These are phyloP conservation scores for Drosophila nikananu DNA, from an alignment of 1,140 invertebrate genomes.

Conservation along the genomic window DNA sequence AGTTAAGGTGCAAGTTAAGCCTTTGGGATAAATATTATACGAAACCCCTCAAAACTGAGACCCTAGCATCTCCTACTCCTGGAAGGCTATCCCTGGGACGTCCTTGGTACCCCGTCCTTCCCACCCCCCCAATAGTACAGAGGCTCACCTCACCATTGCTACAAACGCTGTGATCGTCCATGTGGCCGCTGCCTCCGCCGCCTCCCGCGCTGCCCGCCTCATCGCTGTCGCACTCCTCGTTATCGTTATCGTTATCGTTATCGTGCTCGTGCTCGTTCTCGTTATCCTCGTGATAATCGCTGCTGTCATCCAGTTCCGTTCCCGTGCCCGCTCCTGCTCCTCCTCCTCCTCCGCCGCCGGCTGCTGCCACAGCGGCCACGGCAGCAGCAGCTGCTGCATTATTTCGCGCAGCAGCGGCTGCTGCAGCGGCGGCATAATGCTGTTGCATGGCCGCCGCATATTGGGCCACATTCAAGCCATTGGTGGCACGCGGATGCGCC, in stretches of 20 bases:
- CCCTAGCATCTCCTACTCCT: background rate
- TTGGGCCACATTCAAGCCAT: slow-evolving; percentile 77
- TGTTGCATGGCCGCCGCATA: slow-evolving; percentile 82
- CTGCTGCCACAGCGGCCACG: slow-evolving; percentile 51
- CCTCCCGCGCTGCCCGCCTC: slow-evolving; percentile 67
- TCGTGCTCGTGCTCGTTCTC: slow-evolving; percentile 30
- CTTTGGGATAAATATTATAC: background rate
- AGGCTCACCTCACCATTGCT: slow-evolving; percentile 86
- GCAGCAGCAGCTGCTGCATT: slow-evolving; percentile 67
- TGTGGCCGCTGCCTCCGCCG: slow-evolving; percentile 58
- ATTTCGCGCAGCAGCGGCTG: slow-evolving; percentile 69
- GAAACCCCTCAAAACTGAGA: background rate
- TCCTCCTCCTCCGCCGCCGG: slow-evolving; percentile 9
- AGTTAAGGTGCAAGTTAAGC: background rate
- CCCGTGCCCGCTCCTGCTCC: slow-evolving; percentile 11
- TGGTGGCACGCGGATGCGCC: slow-evolving; percentile 57
- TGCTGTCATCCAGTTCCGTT: slow-evolving; percentile 74
- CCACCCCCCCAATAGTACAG: slow-evolving; percentile 70
- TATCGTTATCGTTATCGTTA: slow-evolving; percentile 66
- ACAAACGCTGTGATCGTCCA: slow-evolving; percentile 85
- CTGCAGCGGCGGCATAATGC: slow-evolving; percentile 77
- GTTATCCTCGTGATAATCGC: slow-evolving; percentile 82
- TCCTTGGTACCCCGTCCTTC: background rate
- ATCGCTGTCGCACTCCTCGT: slow-evolving; percentile 83
- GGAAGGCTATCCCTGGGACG: background rate